Percentiles rank a stretch among this genome's conserved stretches.
Conservation (phyloP, 2,797 vertebrate genomes). For the Tamandua tetradactyla region DNA sequence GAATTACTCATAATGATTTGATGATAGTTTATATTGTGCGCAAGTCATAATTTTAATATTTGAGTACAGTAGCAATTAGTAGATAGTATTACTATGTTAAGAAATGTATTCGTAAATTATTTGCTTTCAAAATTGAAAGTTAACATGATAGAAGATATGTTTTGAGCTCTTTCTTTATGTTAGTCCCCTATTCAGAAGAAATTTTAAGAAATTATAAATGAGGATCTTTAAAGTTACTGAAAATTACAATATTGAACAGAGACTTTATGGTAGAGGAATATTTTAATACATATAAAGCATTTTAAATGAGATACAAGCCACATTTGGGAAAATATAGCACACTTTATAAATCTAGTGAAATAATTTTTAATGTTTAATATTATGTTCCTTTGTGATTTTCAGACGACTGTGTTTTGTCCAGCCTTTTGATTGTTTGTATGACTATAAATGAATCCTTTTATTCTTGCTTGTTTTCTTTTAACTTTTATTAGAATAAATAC, state of each 20-base stretch:
- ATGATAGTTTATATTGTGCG: not conserved
- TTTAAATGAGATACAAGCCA: not conserved
- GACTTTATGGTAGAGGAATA: not conserved
- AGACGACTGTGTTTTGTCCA: not conserved
- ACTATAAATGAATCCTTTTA: not conserved
- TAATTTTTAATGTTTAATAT: not conserved
- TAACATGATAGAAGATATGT: not conserved
- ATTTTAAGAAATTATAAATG: not conserved
- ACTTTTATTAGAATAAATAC: not conserved
- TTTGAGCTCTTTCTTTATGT: not conserved
- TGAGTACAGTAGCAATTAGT: not conserved
- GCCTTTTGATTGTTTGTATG: not conserved
- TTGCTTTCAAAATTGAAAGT: not conserved
- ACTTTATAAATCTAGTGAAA: not conserved
- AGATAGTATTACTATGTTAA: not conserved
- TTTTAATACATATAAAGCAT: not conserved
- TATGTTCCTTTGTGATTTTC: not conserved
- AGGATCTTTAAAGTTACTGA: not conserved
- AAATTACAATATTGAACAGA: not conserved
- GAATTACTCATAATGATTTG: not conserved
- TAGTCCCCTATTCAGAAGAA: not conserved
- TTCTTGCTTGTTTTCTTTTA: not conserved
- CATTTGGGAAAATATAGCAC: not conserved
- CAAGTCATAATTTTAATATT: not conserved
- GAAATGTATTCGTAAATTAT: not conserved